These are phyloP conservation scores for Eupleurogrammus muticus DNA, from an alignment of 2,797 vertebrate genomes.

Conservation along the genomic window DNA sequence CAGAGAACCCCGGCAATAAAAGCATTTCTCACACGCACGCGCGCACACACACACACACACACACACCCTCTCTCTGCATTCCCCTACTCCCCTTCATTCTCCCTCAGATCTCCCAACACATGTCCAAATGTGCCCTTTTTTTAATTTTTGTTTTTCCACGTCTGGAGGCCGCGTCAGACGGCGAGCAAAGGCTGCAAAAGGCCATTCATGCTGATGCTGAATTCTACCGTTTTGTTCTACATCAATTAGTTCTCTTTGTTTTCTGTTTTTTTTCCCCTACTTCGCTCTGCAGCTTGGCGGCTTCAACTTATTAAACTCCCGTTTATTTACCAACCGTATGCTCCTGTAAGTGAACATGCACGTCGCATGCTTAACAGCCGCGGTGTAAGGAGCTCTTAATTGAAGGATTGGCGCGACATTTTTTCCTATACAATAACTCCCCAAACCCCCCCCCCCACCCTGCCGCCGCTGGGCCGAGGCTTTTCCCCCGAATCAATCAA, in stretches of 20 bases:
- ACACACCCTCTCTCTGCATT: constrained; percentile 37
- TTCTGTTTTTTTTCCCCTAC: neutral
- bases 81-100: constrained; percentile 11
- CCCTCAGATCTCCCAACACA: constrained; percentile 44
- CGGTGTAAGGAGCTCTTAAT: constrained; percentile 64
- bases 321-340: constrained; percentile 37
- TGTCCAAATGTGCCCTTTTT: constrained; percentile 51
- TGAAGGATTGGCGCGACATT: constrained; percentile 63
- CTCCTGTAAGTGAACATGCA: constrained; percentile 47
- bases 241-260: neutral
- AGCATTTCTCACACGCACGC: constrained; percentile 38
- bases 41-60: neutral
- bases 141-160: constrained; percentile 56
- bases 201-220: no score
- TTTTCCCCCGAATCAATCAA: constrained; percentile 24
- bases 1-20: constrained; percentile 65
- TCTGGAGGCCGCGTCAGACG: constrained; percentile 70
- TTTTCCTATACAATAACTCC: constrained; percentile 9
- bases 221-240: neutral
- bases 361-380: constrained; percentile 48
- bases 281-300: neutral
- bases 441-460: no score
- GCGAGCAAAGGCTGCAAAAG: no score
- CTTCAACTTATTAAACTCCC: constrained; percentile 8
- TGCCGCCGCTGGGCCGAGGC: neutral